A percentile compares a stretch with the other conserved stretches of the same genome.
phyloP scores from a whole-genome alignment of 1,140 invertebrate genomes.

The Drosophila ambigua region DNA sequence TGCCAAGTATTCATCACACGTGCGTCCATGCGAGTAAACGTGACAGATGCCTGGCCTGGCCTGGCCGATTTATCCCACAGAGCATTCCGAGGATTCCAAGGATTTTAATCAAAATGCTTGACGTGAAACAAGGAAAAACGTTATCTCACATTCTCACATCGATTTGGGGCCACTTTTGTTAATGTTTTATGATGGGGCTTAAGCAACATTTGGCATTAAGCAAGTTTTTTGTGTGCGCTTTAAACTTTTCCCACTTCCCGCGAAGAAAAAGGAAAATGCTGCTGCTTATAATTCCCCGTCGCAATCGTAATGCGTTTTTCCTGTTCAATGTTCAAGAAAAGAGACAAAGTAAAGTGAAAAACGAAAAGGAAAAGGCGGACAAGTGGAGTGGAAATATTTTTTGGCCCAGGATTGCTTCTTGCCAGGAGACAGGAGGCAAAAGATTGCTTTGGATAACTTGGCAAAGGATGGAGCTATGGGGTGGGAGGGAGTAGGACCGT shows the following conservation, averaged over 20 bases:
- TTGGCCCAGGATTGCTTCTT: constrained; percentile 34
- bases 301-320: constrained; percentile 58
- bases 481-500: constrained; percentile 11
- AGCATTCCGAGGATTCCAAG: background rate
- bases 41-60: constrained; percentile 56
- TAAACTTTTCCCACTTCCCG: constrained; percentile 24
- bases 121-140: constrained; percentile 19
- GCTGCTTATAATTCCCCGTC: constrained; percentile 33
- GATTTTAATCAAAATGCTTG: constrained; percentile 52
- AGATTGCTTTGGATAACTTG: constrained; percentile 57
- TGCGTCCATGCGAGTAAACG: constrained; percentile 72
- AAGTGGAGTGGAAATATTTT: constrained; percentile 38
- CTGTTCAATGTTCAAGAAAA: constrained; percentile 40
- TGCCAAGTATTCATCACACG: constrained; percentile 79
- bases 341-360: constrained; percentile 25
- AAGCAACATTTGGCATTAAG: background rate
- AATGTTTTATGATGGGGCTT: constrained; percentile 23
- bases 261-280: constrained; percentile 16
- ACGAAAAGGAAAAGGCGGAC: constrained; percentile 19
- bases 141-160: background rate
- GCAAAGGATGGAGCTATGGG: constrained; percentile 10
- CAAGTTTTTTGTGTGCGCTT: constrained; percentile 14
- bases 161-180: constrained; percentile 2
- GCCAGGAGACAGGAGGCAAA: constrained; percentile 29
- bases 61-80: constrained; percentile 40